Conservation (phyloP, 2,797 vertebrate genomes). For the Anas bahamensis region DNA sequence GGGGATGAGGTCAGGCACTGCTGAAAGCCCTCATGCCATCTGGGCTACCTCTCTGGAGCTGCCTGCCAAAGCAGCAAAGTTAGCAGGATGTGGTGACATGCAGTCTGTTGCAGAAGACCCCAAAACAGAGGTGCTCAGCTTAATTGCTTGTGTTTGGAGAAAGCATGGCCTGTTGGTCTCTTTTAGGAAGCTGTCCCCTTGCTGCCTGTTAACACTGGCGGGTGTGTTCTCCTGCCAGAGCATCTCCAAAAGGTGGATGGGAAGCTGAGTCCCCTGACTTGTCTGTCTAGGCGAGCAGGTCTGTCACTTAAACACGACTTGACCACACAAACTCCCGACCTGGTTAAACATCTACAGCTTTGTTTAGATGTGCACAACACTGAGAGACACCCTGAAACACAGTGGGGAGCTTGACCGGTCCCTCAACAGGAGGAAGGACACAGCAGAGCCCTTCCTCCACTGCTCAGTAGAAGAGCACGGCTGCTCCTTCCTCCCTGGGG, state of each 20-base stretch:
- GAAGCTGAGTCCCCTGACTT: background rate
- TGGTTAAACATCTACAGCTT: background rate
- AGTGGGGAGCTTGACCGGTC: background rate
- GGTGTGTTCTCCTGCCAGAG: background rate
- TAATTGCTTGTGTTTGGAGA: background rate
- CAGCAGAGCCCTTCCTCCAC: background rate
- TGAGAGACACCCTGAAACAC: rapidly evolving
- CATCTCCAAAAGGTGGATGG: background rate
- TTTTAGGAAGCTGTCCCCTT: background rate
- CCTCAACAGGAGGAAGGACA: background rate
- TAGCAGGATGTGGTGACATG: background rate
- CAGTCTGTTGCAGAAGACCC: rapidly evolving
- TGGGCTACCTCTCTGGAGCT: background rate
- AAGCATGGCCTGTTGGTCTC: background rate
- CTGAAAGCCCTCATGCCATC: background rate
- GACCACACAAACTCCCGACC: rapidly evolving
- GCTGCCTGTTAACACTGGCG: too few species aligned
- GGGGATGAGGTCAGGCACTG: background rate
- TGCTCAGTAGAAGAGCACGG: background rate
- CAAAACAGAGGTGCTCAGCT: background rate
- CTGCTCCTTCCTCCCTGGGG: background rate
- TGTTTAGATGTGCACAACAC: background rate
- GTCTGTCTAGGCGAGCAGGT: background rate
- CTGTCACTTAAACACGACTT: background rate
- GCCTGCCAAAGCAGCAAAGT: background rate